Evolutionary conservation across 2,888 invertebrate species (phyloP), one percentile per base, ranked within the genome.

Genomic region (Plusia festucae): DNA sequence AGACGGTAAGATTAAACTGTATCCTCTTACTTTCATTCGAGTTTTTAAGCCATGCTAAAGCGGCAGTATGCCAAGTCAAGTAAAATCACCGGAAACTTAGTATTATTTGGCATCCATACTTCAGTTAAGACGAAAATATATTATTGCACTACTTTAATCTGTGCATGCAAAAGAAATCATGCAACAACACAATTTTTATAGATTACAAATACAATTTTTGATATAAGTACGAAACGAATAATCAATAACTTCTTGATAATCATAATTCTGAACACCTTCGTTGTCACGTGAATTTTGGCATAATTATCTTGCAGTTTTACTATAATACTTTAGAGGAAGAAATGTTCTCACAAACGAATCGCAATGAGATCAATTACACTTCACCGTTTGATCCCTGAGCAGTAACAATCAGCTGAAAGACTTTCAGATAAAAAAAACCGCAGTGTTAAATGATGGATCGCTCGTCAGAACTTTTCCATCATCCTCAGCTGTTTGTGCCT

Each of bases 21-120:
- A 57, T 56, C 46, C 30, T 53, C 18, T 54, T 57, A 65, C 56
- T 59, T 59, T 60, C 8, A 56, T 73, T 61, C 30, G 44, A 27
- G 22, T 62, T 54, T 15, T 20, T 7, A 24, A 24, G 32, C n/a
- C n/a, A 34, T 53, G 59, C n/a, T 52, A 51, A 46, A 65, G 32
- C 51, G 74, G 74, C 62, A 69, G 13, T 20, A n/a, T 74, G 65
- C 65, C 65, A 73, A 70, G 56, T 51, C 59, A 51, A 54, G 63
- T 18, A 56, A 40, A 54, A 54, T 54, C 30, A 9, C 30, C 16
- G 53, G 32, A 74, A 69, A 60, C 22, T 40, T 60, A 52, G 56
- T 46, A 40, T 27, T 13, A 60, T 51, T 24, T 24, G 24, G 46
- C 46, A 49, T 20, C 30, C 46, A 20, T 49, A 9, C 20, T 18